A percentile compares a stretch with the other conserved stretches of the same genome.
Evolutionary conservation across 2,113 vertebrate genomes (phyloP).

Genomic region (Thamnaconus septentrionalis): DNA sequence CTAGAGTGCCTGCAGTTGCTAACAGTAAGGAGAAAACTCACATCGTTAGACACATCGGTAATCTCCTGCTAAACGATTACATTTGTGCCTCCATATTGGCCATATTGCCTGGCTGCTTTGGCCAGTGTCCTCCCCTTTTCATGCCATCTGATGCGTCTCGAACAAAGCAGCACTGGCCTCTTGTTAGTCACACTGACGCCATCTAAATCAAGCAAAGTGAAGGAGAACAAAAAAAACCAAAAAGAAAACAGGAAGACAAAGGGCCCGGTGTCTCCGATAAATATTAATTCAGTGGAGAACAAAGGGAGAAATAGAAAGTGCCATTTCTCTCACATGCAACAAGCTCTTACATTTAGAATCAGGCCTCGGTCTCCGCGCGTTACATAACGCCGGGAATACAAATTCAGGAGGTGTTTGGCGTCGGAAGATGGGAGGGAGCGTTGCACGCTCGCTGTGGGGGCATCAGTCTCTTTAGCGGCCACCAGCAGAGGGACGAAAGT

Average conservation of each 20-base stretch:
- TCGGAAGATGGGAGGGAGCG: no score
- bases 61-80: no score
- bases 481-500: no score
- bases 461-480: no score
- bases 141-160: slow-evolving; percentile 31
- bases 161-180: slow-evolving; percentile 45
- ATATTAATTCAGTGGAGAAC: slow-evolving; percentile 46
- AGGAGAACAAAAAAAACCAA: slow-evolving; percentile 12
- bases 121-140: slow-evolving; percentile 18
- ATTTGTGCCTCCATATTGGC: neutral
- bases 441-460: no score
- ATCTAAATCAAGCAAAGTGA: slow-evolving; percentile 36
- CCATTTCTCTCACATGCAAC: slow-evolving; percentile 30
- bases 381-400: no score
- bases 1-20: no score
- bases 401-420: no score
- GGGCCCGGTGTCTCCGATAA: slow-evolving; percentile 42
- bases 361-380: neutral
- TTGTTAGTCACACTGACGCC: slow-evolving; percentile 48
- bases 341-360: slow-evolving; percentile 29
- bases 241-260: slow-evolving; percentile 37
- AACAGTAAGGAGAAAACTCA: no score
- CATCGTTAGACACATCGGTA: no score
- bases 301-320: slow-evolving; percentile 32
- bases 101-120: slow-evolving; percentile 15